These are phyloP conservation scores for Tetramorium alpestre DNA, from an alignment of 1,140 invertebrate genomes.

Conservation along the genomic window DNA sequence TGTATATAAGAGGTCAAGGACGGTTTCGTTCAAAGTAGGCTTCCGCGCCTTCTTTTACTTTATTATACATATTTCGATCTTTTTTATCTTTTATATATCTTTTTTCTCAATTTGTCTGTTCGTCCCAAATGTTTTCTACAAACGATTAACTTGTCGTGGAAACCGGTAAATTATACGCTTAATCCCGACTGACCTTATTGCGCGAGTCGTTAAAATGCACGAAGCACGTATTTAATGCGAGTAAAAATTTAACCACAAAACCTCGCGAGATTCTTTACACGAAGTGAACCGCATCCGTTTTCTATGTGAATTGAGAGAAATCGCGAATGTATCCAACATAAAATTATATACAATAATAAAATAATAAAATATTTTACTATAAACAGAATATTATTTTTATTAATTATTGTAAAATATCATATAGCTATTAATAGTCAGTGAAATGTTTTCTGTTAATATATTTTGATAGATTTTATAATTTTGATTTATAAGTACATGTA, in stretches of 20 bases:
- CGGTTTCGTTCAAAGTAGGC: neutral
- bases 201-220: neutral
- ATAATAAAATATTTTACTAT: neutral
- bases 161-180: slow-evolving; percentile 60
- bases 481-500: neutral
- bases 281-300: neutral
- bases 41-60: neutral
- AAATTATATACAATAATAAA: neutral
- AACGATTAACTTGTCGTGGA: slow-evolving; percentile 15
- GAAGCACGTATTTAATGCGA: neutral
- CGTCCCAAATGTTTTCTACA: slow-evolving; percentile 40
- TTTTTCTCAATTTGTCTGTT: neutral
- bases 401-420: neutral
- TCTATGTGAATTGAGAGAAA: neutral
- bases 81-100: too few species aligned
- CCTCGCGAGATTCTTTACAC: neutral
- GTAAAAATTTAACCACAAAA: neutral
- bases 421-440: neutral
- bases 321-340: neutral
- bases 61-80: neutral
- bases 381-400: too few species aligned
- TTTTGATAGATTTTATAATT: neutral
- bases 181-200: slow-evolving; percentile 46
- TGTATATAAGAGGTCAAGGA: neutral
- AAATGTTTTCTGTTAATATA: neutral